These are phyloP conservation scores for Liparis tanakae DNA, from an alignment of 2,797 vertebrate species.

Conservation along the genomic window DNA sequence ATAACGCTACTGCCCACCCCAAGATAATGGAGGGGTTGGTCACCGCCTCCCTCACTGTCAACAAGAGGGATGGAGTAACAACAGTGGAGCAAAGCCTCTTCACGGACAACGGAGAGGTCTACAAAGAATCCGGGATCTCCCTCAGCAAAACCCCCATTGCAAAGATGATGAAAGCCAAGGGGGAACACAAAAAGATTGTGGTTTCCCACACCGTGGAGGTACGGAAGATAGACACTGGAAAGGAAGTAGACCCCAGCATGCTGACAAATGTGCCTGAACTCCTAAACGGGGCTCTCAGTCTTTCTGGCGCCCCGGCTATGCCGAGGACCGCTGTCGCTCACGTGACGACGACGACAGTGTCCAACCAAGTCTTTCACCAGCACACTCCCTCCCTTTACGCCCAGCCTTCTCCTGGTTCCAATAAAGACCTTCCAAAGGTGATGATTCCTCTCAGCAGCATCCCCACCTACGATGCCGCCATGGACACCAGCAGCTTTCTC, in stretches of 20 bases:
- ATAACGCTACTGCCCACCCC: constrained; percentile 89
- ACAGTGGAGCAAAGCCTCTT: constrained; percentile 91
- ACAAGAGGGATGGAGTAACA: constrained; percentile 85
- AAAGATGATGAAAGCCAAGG: constrained; percentile 95
- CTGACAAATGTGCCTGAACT: constrained; percentile 82
- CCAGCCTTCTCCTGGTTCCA: constrained; percentile 77
- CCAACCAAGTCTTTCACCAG: constrained; percentile 85
- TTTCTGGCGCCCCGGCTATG: constrained; percentile 87
- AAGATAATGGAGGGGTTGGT: constrained; percentile 77
- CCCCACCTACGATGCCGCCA: constrained; percentile 94
- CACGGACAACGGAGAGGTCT: constrained; percentile 80
- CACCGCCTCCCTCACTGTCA: constrained; percentile 86
- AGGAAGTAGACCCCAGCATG: constrained; percentile 77
- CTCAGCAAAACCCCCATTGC: constrained; percentile 96
- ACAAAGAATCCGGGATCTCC: constrained; percentile 88
- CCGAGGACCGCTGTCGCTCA: constrained; percentile 89
- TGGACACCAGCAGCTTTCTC: constrained; percentile 98
- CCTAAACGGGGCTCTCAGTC: constrained; percentile 83
- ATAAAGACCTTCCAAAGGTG: constrained; percentile 94
- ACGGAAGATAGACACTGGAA: constrained; percentile 78
- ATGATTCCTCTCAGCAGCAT: constrained; percentile 99
- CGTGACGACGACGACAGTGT: constrained; percentile 83
- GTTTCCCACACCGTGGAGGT: constrained; percentile 90
- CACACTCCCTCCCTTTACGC: constrained; percentile 80
- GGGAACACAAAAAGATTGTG: constrained; percentile 93